phyloP scores from a whole-genome alignment of 2,797 vertebrate species.

The Catharus ustulatus region DNA sequence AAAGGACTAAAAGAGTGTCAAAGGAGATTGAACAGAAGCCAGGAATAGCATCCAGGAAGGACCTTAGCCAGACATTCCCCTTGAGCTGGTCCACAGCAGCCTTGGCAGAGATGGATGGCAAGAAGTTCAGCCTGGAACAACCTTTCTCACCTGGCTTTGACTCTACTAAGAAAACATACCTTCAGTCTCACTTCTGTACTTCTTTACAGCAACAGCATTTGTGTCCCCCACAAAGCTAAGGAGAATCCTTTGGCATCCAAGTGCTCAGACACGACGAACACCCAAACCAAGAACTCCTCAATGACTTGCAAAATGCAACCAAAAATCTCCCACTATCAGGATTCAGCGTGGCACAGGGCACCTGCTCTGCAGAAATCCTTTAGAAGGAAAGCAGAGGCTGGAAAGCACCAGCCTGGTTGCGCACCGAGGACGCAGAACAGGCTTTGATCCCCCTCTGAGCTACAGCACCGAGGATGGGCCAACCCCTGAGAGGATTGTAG shows the following conservation, averaged over 20 bases:
- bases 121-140: background rate
- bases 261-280: rapidly evolving
- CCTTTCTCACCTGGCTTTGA: background rate
- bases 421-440: background rate
- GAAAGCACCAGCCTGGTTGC: background rate
- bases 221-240: background rate
- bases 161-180: background rate
- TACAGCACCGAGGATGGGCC: rapidly evolving
- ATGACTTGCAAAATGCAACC: background rate
- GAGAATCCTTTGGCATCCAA: background rate
- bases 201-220: background rate
- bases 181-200: background rate
- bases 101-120: background rate
- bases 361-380: background rate
- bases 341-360: background rate
- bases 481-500: rapidly evolving
- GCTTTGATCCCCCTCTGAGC: background rate
- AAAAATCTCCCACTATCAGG: background rate
- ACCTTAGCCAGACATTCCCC: background rate
- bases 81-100: background rate
- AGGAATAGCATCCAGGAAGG: background rate
- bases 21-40: background rate
- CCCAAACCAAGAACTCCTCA: background rate
- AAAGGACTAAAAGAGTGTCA: constrained; percentile 1
- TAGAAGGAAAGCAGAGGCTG: background rate